Evolutionary conservation across 2,888 invertebrate genomes (phyloP).

Genomic region (Parasteatoda lunata): DNA sequence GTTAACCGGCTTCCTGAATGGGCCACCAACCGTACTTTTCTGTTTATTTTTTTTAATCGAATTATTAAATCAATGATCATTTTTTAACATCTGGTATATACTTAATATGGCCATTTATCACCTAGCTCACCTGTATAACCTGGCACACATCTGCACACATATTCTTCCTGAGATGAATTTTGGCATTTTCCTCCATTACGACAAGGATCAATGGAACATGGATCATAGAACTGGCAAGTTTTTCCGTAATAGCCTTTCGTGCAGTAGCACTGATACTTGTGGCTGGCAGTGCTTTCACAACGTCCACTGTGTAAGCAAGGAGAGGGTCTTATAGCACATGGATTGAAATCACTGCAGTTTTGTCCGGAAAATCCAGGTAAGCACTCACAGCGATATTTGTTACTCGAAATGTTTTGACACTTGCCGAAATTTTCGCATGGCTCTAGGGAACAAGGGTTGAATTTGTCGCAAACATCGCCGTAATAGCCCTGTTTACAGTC

Average conservation of each 20-base stretch:
- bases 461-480: slow-evolving; percentile 67
- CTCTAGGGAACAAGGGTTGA: slow-evolving; percentile 66
- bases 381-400: slow-evolving; percentile 66
- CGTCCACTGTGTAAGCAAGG: slow-evolving; percentile 69
- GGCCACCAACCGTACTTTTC: no score
- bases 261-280: slow-evolving; percentile 71
- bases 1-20: no score
- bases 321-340: slow-evolving; percentile 66
- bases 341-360: slow-evolving; percentile 69
- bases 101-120: no score
- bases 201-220: slow-evolving; percentile 72
- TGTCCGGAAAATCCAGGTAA: slow-evolving; percentile 65
- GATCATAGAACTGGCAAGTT: slow-evolving; percentile 71
- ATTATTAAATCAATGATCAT: no score
- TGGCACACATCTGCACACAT: slow-evolving; percentile 62
- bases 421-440: slow-evolving; percentile 69
- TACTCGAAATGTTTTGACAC: slow-evolving; percentile 64
- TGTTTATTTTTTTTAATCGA: no score
- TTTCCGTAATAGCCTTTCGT: slow-evolving; percentile 71
- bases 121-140: slow-evolving; percentile 63
- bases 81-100: no score
- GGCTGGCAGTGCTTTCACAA: slow-evolving; percentile 64
- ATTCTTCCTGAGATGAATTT: slow-evolving; percentile 70
- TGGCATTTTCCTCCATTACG: slow-evolving; percentile 72
- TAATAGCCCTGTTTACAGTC: slow-evolving; percentile 67